phyloP scores from a whole-genome alignment of 2,888 invertebrate species.

The Apodemia hepburni region DNA sequence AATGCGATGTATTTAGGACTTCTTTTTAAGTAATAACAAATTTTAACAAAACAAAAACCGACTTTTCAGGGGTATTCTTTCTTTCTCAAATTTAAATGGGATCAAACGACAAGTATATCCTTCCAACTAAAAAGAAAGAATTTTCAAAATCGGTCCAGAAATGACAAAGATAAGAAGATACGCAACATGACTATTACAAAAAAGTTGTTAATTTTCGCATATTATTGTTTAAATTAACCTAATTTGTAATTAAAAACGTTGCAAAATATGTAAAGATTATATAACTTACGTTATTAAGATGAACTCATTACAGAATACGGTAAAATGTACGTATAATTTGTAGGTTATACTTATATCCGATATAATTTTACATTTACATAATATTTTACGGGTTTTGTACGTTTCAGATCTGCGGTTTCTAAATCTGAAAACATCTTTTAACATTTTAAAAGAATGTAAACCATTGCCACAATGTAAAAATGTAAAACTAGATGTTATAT shows the following conservation, averaged over 20 bases:
- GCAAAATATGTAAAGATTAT: constrained; percentile 11
- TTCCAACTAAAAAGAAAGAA: too few relatives aligned
- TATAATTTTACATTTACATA: constrained; percentile 21
- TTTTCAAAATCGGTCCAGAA: too few relatives aligned
- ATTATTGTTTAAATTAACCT: neutral
- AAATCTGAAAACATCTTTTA: constrained; percentile 55
- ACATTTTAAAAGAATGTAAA: constrained; percentile 51
- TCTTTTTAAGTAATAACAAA: too few relatives aligned
- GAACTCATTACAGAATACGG: constrained; percentile 58
- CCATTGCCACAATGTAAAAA: constrained; percentile 35
- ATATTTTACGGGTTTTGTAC: constrained; percentile 22
- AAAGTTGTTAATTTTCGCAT: too few relatives aligned
- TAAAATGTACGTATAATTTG: constrained; percentile 58
- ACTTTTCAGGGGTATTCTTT: too few relatives aligned
- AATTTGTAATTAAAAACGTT: neutral
- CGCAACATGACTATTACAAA: too few relatives aligned
- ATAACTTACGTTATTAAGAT: constrained; percentile 39
- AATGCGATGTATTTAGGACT: too few relatives aligned
- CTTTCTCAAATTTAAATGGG: too few relatives aligned
- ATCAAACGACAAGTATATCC: too few relatives aligned
- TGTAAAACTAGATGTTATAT: constrained; percentile 37
- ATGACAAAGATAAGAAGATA: too few relatives aligned
- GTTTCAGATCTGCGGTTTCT: constrained; percentile 60
- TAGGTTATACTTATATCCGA: constrained; percentile 42
- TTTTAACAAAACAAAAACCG: too few relatives aligned